Base-by-base conservation (phyloP, 2,888 invertebrate species). In the Drosophila barbarae region DNA sequence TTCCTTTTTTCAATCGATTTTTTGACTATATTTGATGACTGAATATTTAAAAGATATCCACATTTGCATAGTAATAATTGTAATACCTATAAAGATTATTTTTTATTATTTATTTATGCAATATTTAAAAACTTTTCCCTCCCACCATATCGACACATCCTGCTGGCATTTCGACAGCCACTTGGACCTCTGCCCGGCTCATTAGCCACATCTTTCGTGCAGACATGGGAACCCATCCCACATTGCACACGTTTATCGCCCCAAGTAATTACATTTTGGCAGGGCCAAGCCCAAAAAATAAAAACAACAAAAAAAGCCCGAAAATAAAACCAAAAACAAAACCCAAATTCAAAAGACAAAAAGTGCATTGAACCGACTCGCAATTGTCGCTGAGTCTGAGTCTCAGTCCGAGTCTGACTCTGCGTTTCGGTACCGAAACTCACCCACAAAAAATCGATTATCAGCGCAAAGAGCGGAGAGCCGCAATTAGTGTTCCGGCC, bases 211-310 rank as follows among this genome's bases (percentile, higher is more conserved):
- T 67, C 71, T 73, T 64, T 73, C 77, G 63, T 80, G 79, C 66
- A 59, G 78, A 77, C 78, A 69, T 70, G 63, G 15, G 2, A 32
- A 23, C 47, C 44, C 38, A 26, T 26, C 28, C 44, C 28, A 32
- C 64, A 44, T 32, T 64, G 53, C 53, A 38, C 67, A 54, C 67
- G 38, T 46, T 66, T 66, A 53, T 52, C 44, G 58, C 55, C 65
- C 52, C 50, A 63, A 77, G 82, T 83, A 79, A 79, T 79, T 84
- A 74, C 84, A 66, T 85, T 83, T 83, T 68, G 77, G 78, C 85
- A 55, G 57, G n/a, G 71, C 71, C 74, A 73, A 80, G 82, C 84
- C 84, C 84, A 69, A 28, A 65, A 61, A 23, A 39, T 55, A 58
- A 44, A 53, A 6, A 21, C 1, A 18, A 23, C 23, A 41, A 21